phyloP scores from a whole-genome alignment of 2,113 vertebrate genomes.

The Rhizomys pruinosus region DNA sequence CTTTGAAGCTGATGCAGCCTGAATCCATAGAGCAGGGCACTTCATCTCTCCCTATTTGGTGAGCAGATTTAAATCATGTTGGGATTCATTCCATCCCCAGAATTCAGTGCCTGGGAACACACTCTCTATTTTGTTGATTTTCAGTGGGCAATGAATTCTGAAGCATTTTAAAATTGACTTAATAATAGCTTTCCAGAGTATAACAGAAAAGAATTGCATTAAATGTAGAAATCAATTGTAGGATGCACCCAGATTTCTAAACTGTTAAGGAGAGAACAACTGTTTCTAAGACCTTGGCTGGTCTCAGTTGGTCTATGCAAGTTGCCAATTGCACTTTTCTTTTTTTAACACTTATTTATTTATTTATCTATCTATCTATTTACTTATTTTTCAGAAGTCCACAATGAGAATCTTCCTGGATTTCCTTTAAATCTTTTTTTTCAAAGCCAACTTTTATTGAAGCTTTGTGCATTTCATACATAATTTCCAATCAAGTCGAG shows the following conservation, averaged over 20 bases:
- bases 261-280: neutral
- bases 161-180: neutral
- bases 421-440: no score
- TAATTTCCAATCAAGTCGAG: no score
- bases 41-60: neutral
- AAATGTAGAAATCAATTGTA: neutral
- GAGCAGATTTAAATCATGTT: neutral
- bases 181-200: slow-evolving; percentile 13
- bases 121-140: neutral
- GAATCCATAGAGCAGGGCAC: no score
- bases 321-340: neutral
- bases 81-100: neutral
- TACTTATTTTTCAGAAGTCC: no score
- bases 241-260: neutral
- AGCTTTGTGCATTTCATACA: no score
- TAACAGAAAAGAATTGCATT: neutral
- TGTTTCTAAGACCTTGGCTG: neutral
- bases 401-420: no score
- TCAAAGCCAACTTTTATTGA: no score
- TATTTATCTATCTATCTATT: no score
- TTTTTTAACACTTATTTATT: no score
- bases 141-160: neutral
- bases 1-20: neutral
- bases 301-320: no score
- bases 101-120: accelerated